Evolutionary conservation across 2,797 vertebrate species (phyloP), one percentile per base, ranked within the genome.

Genomic region (Urocyon cinereoargenteus): DNA sequence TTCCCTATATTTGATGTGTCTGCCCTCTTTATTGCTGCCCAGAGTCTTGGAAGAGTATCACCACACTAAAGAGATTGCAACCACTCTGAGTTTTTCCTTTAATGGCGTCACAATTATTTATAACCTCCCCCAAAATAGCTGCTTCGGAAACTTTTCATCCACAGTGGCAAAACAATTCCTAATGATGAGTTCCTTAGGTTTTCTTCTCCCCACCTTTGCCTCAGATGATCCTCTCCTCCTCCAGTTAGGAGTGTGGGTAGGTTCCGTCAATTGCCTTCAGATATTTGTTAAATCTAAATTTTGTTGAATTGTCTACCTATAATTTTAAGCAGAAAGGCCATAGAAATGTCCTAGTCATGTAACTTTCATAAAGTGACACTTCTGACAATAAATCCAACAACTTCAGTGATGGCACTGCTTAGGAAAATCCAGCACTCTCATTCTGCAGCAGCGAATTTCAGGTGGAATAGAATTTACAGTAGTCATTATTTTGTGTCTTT

Each of bases 261-360:
- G 49, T 68, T 78, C 49, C 89, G 4, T 34, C 31, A 86, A 72
- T 31, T 79, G 66, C 28, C 26, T 82, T 72, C 91, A 95, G 72
- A 59, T 49, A 81, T 55, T 90, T 61, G 8, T 73, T 57, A 79
- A 85, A 94, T 86, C 49, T 89, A 79, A 87, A 70, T 93, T 57
- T 85, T 61, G 3, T 92, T 87, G 3, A 94, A 49, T 85, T 91
- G 16, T 16, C 55, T 91, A 66, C n/a, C 72, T 68, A 93, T 5
- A 75, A n/a, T 77, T 92, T 91, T 91, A 81, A 62, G 45, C 70
- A 91, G 78, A 93, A 87, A 57, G 11, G 66, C 2, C 19, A 22
- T 6, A 70, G 53, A 53, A 86, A 78, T n/a, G 75, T 87, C 78
- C 49, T 86, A 72, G 61, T 88, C 82, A 62, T 59, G 82, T 0